Evolutionary conservation across 2,113 vertebrate species (phyloP).

Genomic region (Tragelaphus buxtoni): DNA sequence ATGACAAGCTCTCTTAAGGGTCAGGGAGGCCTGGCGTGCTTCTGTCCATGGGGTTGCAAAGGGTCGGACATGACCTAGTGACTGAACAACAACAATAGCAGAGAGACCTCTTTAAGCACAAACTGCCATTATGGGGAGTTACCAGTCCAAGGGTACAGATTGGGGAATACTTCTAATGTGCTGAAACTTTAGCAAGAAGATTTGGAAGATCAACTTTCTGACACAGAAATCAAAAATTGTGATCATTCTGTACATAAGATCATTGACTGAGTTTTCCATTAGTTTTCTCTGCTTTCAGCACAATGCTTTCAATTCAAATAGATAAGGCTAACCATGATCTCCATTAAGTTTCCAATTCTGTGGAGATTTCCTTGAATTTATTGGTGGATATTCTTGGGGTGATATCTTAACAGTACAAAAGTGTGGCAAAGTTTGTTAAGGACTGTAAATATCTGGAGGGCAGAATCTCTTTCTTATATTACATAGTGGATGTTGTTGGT

Average conservation of each 20-base stretch:
- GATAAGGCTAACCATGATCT: not conserved
- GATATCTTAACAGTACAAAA: not conserved
- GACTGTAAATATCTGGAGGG: not conserved
- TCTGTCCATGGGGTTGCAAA: not conserved
- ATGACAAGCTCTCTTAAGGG: not conserved
- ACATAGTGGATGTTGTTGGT: not conserved
- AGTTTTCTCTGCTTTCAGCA: not conserved
- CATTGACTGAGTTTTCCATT: not conserved
- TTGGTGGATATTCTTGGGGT: not conserved
- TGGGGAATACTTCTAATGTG: not conserved
- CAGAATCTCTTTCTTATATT: not conserved
- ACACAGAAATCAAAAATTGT: not conserved
- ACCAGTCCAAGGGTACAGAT: not conserved
- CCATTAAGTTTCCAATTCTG: not conserved
- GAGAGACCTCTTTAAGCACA: not conserved
- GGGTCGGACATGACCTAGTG: not conserved
- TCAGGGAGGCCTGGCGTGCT: not conserved
- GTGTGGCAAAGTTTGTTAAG: not conserved
- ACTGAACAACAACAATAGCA: not conserved
- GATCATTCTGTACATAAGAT: not conserved
- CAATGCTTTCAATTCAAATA: not conserved
- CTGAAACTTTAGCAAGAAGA: not conserved
- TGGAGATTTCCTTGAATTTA: not conserved
- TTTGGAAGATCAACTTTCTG: not conserved
- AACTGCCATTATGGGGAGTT: not conserved